Base-by-base conservation (phyloP, 2,888 invertebrate species). In the Crossocerus cetratus region DNA sequence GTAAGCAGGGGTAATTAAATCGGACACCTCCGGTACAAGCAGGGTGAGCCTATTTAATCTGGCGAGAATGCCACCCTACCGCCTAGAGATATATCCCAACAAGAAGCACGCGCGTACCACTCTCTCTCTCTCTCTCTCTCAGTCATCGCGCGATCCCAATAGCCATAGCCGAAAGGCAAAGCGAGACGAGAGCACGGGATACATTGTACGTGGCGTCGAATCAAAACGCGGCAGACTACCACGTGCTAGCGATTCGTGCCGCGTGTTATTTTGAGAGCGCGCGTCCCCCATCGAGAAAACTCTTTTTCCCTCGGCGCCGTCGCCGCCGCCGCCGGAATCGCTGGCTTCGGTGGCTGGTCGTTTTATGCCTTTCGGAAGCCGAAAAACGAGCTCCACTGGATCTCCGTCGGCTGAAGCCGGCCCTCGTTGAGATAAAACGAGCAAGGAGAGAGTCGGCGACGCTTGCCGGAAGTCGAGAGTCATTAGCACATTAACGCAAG, bases 301-400 rank as follows among this genome's bases (percentile, higher is more conserved):
- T 32, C 32, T 32, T 32, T 32, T 32, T 32, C 32, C 32, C 32
- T 32, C 3, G 32, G 32, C 32, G 32, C 32, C 58, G 32, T 21
- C 32, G 3, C 11, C 3, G 32, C 8, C 32, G 32, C 32, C 58
- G 32, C n/a, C 32, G 3, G 22, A 49, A n/a, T 32, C n/a, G 58
- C 14, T n/a, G 14, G 14, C 32, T 32, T 8, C 58, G 58, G 18
- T 32, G 0, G 8, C 32, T 32, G 58, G 54, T 63, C 73, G 74
- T 73, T 86, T 86, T 84, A 87, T 83, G 84, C 70, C 78, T 86
- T 86, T 84, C 87, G 87, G 86, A 86, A 86, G 83, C 80, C 78
- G 84, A 86, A 86, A 84, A 86, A 86, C 85, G 81, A 80, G 79
- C 77, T 76, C 23, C 45, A 44, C 32, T 32, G 45, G 45, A 32